Percentiles rank a stretch among this genome's conserved stretches.
These are phyloP conservation scores for Eledone cirrhosa DNA, from an alignment of 2,888 invertebrate species.

Conservation along the genomic window DNA sequence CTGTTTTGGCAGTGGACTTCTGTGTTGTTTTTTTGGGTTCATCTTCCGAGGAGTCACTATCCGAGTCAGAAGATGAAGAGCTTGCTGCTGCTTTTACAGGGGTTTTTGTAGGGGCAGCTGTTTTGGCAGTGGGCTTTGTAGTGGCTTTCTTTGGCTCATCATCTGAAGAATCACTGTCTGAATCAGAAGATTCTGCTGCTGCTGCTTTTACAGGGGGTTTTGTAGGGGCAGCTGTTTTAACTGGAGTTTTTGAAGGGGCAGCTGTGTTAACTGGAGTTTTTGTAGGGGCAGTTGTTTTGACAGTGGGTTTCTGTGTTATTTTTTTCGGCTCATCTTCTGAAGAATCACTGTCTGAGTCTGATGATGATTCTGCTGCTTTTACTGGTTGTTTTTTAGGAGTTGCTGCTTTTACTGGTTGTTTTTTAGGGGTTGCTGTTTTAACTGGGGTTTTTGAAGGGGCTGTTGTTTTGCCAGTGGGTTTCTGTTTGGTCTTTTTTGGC, in stretches of 20 bases:
- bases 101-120: too few species aligned
- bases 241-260: background rate
- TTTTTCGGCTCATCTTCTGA: slow-evolving; percentile 31
- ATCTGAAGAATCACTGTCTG: background rate
- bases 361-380: slow-evolving; percentile 32
- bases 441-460: too few species aligned
- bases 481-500: background rate
- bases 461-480: slow-evolving; percentile 5
- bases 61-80: slow-evolving; percentile 32
- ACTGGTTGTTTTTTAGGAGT: slow-evolving; percentile 34
- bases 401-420: background rate
- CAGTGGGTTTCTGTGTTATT: background rate
- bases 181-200: background rate
- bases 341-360: slow-evolving; percentile 35
- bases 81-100: slow-evolving; percentile 35
- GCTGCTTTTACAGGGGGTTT: slow-evolving; percentile 14
- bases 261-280: background rate
- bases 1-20: background rate
- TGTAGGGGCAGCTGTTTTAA: slow-evolving; percentile 13
- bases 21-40: slow-evolving; percentile 8
- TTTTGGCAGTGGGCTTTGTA: too few species aligned
- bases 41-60: slow-evolving; percentile 34
- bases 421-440: too few species aligned
- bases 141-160: slow-evolving; percentile 27
- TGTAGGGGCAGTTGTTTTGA: background rate